Evolutionary conservation across 2,797 vertebrate genomes (phyloP).

Genomic region (Toxotes lorentzi): DNA sequence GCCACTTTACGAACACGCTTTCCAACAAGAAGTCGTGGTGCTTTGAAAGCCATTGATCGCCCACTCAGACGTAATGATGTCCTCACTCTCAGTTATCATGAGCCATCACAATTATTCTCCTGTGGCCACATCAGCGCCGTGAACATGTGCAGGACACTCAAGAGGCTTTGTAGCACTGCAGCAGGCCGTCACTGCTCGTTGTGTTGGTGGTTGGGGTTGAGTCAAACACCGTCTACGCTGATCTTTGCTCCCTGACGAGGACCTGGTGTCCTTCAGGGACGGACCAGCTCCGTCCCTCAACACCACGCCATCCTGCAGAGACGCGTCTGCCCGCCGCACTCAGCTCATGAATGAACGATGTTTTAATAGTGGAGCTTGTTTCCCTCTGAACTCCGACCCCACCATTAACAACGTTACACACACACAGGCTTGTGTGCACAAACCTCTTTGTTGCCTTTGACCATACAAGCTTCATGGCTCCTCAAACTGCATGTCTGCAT

Average conservation of each 20-base stretch:
- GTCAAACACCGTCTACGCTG: neutral
- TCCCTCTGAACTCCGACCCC: neutral
- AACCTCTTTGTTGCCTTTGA: neutral
- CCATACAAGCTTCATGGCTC: slow-evolving; percentile 27
- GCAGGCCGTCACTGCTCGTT: slow-evolving; percentile 2
- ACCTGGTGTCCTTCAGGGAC: neutral
- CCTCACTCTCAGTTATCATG: slow-evolving; percentile 41
- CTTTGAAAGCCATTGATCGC: slow-evolving; percentile 26
- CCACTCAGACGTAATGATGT: slow-evolving; percentile 34
- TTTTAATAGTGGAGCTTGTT: slow-evolving; percentile 31
- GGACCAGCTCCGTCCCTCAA: slow-evolving; percentile 5
- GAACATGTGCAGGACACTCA: neutral
- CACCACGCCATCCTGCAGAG: neutral
- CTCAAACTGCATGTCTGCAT: slow-evolving; percentile 38
- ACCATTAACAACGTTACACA: neutral
- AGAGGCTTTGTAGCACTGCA: neutral
- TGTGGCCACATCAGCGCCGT: slow-evolving; percentile 10
- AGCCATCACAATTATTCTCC: slow-evolving; percentile 25
- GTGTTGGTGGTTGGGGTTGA: neutral
- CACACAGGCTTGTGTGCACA: neutral
- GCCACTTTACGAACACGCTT: neutral
- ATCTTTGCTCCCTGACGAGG: neutral
- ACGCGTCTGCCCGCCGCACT: neutral
- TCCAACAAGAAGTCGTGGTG: neutral
- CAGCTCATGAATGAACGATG: slow-evolving; percentile 28